phyloP scores from a whole-genome alignment of 2,797 vertebrate genomes.

The Schizothorax lantsangensis region DNA sequence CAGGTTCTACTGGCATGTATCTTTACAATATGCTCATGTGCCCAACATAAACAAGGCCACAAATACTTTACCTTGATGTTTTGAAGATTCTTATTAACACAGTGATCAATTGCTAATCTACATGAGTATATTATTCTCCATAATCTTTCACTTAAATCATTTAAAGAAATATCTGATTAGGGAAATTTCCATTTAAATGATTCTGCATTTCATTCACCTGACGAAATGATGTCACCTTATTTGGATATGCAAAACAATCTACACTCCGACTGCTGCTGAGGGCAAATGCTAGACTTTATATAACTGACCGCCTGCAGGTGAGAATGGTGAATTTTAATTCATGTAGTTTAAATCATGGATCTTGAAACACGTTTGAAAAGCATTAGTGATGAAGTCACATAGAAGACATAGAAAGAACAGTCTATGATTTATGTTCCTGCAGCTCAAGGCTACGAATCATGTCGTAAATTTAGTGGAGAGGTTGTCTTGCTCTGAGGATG shows the following conservation, averaged over 20 bases:
- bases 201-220: slow-evolving; percentile 21
- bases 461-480: slow-evolving; percentile 16
- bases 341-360: neutral
- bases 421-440: slow-evolving; percentile 5
- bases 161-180: slow-evolving; percentile 1
- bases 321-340: neutral
- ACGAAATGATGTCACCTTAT: slow-evolving; percentile 45
- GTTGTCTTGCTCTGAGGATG: neutral
- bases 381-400: slow-evolving; percentile 13
- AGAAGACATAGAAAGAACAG: neutral
- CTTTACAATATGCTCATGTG: neutral
- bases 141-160: neutral
- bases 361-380: neutral
- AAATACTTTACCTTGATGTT: neutral
- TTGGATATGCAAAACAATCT: slow-evolving; percentile 57
- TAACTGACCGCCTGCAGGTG: neutral
- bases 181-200: slow-evolving; percentile 1
- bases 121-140: neutral
- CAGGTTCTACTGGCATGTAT: neutral
- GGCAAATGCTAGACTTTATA: neutral
- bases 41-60: neutral
- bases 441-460: slow-evolving; percentile 18
- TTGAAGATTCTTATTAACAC: neutral
- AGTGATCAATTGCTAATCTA: neutral
- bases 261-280: slow-evolving; percentile 3